These are phyloP conservation scores for Melopsittacus undulatus DNA, from an alignment of 2,797 vertebrate genomes.

Conservation along the genomic window DNA sequence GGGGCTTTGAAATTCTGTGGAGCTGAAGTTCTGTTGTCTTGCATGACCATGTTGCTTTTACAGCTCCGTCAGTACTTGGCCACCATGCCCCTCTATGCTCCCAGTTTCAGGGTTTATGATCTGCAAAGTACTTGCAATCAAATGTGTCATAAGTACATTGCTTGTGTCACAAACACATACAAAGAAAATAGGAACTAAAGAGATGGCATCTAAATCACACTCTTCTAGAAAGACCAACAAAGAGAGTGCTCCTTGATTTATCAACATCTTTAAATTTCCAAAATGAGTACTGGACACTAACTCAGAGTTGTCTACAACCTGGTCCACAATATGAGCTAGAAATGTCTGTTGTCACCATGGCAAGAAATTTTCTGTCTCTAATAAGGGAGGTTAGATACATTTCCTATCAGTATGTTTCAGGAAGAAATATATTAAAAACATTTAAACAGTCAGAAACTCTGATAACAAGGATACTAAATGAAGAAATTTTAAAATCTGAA, in stretches of 20 bases:
- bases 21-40: not conserved
- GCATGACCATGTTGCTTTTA: not conserved
- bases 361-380: not conserved
- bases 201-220: not conserved
- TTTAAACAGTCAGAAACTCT: not conserved
- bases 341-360: not conserved
- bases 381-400: not conserved
- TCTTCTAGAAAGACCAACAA: not conserved
- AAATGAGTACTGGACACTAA: not conserved
- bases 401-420: not conserved
- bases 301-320: not conserved
- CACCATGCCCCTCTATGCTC: fast-evolving
- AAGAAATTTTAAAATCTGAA: not conserved
- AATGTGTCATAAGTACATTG: fast-evolving
- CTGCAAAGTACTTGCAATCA: not conserved
- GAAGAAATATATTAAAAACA: not conserved
- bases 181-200: not conserved
- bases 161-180: not conserved
- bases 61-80: not conserved
- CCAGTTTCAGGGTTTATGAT: not conserved
- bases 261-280: not conserved
- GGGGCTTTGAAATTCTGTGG: not conserved
- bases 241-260: not conserved
- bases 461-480: not conserved
- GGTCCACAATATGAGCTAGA: not conserved